Evolutionary conservation across 2,888 invertebrate species (phyloP).

Genomic region (Liodrosophila aerea): DNA sequence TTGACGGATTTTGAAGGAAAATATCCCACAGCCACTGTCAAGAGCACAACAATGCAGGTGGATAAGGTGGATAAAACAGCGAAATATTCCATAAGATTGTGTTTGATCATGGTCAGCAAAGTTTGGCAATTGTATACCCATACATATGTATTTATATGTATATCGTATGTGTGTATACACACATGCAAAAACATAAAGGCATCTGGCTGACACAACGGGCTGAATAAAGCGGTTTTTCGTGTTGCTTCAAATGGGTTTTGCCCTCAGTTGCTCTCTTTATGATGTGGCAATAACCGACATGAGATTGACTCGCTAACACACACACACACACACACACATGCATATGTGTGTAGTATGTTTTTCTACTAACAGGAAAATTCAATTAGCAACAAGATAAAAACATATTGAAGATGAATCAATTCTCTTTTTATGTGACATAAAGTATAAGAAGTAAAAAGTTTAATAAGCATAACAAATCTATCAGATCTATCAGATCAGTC

Average conservation of each 20-base stretch:
- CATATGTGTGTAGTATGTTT: constrained; percentile 31
- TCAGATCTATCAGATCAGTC: no score
- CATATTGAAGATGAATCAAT: no score
- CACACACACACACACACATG: constrained; percentile 12
- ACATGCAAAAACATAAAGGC: constrained; percentile 4
- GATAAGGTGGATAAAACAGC: constrained; percentile 21
- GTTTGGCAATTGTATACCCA: constrained; percentile 32
- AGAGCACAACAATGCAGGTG: constrained; percentile 30
- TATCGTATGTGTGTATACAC: no score
- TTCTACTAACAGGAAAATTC: constrained; percentile 71
- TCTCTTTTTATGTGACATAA: no score
- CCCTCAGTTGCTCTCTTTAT: constrained; percentile 46
- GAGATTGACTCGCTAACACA: constrained; percentile 21
- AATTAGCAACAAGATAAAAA: constrained; percentile 44
- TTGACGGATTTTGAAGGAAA: constrained; percentile 77
- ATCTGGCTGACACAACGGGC: constrained; percentile 2
- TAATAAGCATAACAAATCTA: no score
- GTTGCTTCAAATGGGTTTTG: constrained; percentile 46
- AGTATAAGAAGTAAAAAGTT: no score
- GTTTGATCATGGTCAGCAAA: constrained; percentile 7
- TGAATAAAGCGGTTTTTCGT: constrained; percentile 62
- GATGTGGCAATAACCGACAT: constrained; percentile 61
- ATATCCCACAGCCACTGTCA: constrained; percentile 65
- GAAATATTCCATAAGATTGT: constrained; percentile 2
- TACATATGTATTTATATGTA: constrained; percentile 2